Percentiles rank a stretch among this genome's conserved stretches.
Evolutionary conservation across 2,113 vertebrate genomes (phyloP).

Genomic region (Otocyon megalotis): DNA sequence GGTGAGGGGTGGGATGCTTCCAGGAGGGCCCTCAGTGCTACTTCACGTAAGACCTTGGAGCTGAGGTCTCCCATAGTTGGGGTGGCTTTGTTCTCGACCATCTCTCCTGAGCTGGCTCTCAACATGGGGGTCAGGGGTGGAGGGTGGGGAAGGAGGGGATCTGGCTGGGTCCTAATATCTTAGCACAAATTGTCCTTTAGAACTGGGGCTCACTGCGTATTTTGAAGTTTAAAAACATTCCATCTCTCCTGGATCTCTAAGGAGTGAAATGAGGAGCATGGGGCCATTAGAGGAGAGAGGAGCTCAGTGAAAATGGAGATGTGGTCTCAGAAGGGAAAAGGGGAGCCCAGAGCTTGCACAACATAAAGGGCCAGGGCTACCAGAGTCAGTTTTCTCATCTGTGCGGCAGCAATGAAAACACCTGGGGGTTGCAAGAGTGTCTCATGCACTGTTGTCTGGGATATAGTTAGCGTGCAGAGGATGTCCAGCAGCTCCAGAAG

Average conservation of each 20-base stretch:
- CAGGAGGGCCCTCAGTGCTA: too few species aligned
- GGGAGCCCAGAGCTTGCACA: not conserved
- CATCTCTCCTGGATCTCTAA: not conserved
- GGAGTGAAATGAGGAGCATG: not conserved
- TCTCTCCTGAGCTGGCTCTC: not conserved
- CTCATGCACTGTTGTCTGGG: not conserved
- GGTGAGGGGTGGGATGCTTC: not conserved
- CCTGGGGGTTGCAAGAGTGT: not conserved
- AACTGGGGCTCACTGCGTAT: not conserved
- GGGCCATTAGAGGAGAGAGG: not conserved
- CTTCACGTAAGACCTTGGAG: not conserved
- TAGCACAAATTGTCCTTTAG: not conserved
- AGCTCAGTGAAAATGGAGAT: not conserved
- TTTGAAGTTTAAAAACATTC: not conserved
- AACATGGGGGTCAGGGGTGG: not conserved
- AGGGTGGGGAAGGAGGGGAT: not conserved
- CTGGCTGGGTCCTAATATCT: not conserved
- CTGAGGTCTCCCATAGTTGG: not conserved
- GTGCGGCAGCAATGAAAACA: not conserved
- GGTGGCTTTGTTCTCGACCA: not conserved
- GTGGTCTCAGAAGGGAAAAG: not conserved
- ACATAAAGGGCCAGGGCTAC: not conserved
- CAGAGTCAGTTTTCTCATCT: not conserved
- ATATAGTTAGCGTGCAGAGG: conserved; percentile 6
- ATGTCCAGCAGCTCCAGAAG: not conserved